Evolutionary conservation across 2,797 vertebrate species (phyloP).

Genomic region (Tenualosa thibaudeaui): DNA sequence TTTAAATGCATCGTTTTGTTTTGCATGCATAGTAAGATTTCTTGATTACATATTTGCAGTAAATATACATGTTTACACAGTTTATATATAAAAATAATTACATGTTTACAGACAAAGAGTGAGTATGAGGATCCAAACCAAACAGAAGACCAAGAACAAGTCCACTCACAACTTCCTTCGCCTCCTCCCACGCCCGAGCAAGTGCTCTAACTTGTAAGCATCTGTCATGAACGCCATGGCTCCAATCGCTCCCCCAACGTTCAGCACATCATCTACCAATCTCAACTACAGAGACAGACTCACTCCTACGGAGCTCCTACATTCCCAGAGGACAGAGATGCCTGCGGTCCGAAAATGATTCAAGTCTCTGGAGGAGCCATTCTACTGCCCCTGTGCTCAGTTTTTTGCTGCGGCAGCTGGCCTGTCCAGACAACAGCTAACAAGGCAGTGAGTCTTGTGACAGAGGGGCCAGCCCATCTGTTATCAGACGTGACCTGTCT

Average conservation of each 20-base stretch:
- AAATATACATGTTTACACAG: neutral
- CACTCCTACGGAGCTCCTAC: neutral
- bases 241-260: neutral
- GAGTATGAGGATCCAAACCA: neutral
- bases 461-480: conserved; percentile 45
- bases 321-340: neutral
- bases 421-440: conserved; percentile 40
- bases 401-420: conserved; percentile 34
- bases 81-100: neutral
- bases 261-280: conserved; percentile 18
- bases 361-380: conserved; percentile 52
- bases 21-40: neutral
- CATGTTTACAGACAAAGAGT: neutral
- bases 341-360: conserved; percentile 18
- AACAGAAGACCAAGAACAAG: neutral
- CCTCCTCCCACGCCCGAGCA: conserved; percentile 53
- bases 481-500: neutral
- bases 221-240: conserved; percentile 69
- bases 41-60: neutral
- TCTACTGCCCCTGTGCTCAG: conserved; percentile 40
- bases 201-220: conserved; percentile 61
- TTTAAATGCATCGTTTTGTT: neutral
- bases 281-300: neutral
- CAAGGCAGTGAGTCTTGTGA: conserved; percentile 59
- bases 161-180: conserved; percentile 54